Evolutionary conservation across 2,797 vertebrate genomes (phyloP).

Genomic region (Lagorchestes hirsutus): DNA sequence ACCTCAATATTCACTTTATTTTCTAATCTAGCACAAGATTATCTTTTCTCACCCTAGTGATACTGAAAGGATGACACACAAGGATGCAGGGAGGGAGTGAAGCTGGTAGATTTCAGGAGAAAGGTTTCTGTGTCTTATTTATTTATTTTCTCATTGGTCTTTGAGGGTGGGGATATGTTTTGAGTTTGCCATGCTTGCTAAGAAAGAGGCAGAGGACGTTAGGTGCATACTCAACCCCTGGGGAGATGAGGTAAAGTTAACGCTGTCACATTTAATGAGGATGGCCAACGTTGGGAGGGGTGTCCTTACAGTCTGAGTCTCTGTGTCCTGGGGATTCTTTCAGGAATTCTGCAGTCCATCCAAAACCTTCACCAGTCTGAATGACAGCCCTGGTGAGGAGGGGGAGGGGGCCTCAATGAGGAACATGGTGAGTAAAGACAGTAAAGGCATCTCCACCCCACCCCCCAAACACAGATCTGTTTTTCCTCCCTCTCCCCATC

Average conservation of each 20-base stretch:
- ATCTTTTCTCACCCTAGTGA: rapidly evolving
- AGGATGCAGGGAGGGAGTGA: not conserved
- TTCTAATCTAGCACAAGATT: not conserved
- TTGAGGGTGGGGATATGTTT: not conserved
- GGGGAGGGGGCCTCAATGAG: not conserved
- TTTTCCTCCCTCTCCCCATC: not conserved
- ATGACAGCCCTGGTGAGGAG: not conserved
- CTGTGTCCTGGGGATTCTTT: not conserved
- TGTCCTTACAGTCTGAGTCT: not conserved
- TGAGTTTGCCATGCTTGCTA: not conserved
- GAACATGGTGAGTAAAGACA: not conserved
- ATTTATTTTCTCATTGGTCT: not conserved
- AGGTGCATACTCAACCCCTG: not conserved
- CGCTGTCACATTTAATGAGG: not conserved
- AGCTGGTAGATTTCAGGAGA: not conserved
- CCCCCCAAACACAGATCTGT: not conserved
- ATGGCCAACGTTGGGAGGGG: rapidly evolving
- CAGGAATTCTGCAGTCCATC: not conserved
- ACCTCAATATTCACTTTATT: not conserved
- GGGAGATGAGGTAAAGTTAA: not conserved
- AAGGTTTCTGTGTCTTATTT: not conserved
- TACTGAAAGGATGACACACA: not conserved
- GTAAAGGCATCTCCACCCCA: not conserved
- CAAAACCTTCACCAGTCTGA: not conserved
- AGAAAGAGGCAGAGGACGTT: not conserved